A percentile compares a stretch with the other conserved stretches of the same genome.
These are phyloP conservation scores for Oopsacas minuta DNA, from an alignment of 37 sponge, comb jelly and placozoan genomes.

Conservation along the genomic window DNA sequence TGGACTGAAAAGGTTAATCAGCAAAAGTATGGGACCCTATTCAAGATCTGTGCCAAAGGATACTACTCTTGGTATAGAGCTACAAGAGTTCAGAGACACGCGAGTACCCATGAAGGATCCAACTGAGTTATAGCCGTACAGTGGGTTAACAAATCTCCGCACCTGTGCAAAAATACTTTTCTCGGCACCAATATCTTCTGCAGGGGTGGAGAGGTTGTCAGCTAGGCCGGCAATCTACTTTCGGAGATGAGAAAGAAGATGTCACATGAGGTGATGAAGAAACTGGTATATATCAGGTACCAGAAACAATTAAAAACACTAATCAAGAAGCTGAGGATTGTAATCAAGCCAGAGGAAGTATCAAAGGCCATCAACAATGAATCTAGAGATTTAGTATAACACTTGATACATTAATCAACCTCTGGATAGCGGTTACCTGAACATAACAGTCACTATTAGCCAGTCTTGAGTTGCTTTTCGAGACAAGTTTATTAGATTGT, in stretches of 20 bases:
- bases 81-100: constrained; percentile 5
- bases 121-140: neutral
- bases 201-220: constrained; percentile 15
- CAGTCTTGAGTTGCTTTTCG: too few relatives aligned
- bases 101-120: constrained; percentile 17
- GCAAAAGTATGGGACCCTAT: neutral
- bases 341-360: neutral
- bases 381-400: too few relatives aligned
- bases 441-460: too few relatives aligned
- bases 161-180: constrained; percentile 15
- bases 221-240: constrained; percentile 12
- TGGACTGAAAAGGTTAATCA: neutral
- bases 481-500: too few relatives aligned
- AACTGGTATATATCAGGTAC: constrained; percentile 17
- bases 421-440: too few relatives aligned
- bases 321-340: constrained; percentile 1
- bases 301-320: neutral
- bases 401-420: too few relatives aligned
- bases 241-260: constrained; percentile 14
- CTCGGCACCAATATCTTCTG: constrained; percentile 11
- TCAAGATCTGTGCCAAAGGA: constrained; percentile 4
- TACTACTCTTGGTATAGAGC: constrained; percentile 5
- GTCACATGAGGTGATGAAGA: constrained; percentile 3
- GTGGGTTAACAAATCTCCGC: neutral
- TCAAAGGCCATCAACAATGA: constrained; percentile 6